Evolutionary conservation across 1,140 invertebrate genomes (phyloP).

Genomic region (Drosophila sproati): DNA sequence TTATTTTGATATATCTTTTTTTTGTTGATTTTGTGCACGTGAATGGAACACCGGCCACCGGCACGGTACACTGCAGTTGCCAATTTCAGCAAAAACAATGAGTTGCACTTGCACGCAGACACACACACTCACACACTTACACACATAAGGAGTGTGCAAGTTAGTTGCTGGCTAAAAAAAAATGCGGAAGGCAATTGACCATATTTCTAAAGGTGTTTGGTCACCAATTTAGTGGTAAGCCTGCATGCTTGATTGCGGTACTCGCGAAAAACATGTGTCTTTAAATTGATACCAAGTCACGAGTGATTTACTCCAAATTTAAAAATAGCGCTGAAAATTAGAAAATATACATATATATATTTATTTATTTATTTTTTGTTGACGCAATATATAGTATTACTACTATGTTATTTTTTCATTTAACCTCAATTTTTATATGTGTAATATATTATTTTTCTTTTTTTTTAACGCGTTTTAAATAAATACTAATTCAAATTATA

Average conservation of each 20-base stretch:
- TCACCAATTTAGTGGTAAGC: constrained; percentile 47
- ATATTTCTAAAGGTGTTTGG: constrained; percentile 46
- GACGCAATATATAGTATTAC: too few relatives aligned
- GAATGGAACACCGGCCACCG: constrained; percentile 51
- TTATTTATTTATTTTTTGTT: too few relatives aligned
- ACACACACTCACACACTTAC: background rate
- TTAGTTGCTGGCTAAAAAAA: constrained; percentile 14
- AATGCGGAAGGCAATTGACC: constrained; percentile 50
- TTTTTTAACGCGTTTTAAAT: too few relatives aligned
- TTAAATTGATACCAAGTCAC: background rate
- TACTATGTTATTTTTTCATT: too few relatives aligned
- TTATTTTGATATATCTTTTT: background rate
- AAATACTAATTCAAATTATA: too few relatives aligned
- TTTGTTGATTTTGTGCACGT: constrained; percentile 53
- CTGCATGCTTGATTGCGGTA: background rate
- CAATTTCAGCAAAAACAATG: constrained; percentile 36
- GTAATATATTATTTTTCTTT: too few relatives aligned
- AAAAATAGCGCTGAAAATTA: too few relatives aligned
- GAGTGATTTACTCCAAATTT: too few relatives aligned
- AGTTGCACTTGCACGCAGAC: constrained; percentile 38
- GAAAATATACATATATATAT: background rate
- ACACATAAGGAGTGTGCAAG: background rate
- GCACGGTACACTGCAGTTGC: constrained; percentile 37
- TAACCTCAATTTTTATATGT: too few relatives aligned
- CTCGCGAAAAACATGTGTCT: background rate